phyloP scores from a whole-genome alignment of 2,797 vertebrate genomes.

The Nannoperca obscura region DNA sequence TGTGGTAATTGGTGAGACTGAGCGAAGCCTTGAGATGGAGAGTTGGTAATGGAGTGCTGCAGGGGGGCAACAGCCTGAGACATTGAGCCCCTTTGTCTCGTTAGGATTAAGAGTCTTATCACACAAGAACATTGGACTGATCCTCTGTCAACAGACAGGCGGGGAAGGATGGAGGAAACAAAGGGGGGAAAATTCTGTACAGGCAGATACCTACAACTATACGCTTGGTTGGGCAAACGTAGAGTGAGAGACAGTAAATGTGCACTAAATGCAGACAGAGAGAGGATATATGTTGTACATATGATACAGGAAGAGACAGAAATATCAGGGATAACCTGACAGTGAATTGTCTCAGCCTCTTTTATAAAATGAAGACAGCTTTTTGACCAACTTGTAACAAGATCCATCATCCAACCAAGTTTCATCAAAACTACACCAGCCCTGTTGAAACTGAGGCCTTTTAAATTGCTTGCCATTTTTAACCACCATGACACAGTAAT shows the following conservation, averaged over 20 bases:
- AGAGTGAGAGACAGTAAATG: background rate
- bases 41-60: slow-evolving; percentile 65
- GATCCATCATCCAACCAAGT: background rate
- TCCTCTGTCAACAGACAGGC: slow-evolving; percentile 67
- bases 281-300: too few relatives aligned
- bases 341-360: background rate
- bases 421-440: background rate
- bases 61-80: slow-evolving; percentile 70
- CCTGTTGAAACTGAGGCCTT: background rate
- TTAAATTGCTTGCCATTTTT: too few relatives aligned
- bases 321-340: background rate
- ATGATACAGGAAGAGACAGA: background rate
- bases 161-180: slow-evolving; percentile 35
- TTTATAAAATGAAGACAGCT: background rate
- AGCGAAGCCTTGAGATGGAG: slow-evolving; percentile 56
- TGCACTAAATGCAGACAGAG: background rate
- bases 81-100: slow-evolving; percentile 76
- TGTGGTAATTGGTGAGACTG: slow-evolving; percentile 73
- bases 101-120: slow-evolving; percentile 81
- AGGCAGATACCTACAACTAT: slow-evolving; percentile 22
- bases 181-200: slow-evolving; percentile 31
- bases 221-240: background rate
- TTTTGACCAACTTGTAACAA: background rate
- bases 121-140: slow-evolving; percentile 78
- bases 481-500: background rate